These are phyloP conservation scores for Carollia perspicillata DNA, from an alignment of 2,113 vertebrate genomes.

Conservation along the genomic window DNA sequence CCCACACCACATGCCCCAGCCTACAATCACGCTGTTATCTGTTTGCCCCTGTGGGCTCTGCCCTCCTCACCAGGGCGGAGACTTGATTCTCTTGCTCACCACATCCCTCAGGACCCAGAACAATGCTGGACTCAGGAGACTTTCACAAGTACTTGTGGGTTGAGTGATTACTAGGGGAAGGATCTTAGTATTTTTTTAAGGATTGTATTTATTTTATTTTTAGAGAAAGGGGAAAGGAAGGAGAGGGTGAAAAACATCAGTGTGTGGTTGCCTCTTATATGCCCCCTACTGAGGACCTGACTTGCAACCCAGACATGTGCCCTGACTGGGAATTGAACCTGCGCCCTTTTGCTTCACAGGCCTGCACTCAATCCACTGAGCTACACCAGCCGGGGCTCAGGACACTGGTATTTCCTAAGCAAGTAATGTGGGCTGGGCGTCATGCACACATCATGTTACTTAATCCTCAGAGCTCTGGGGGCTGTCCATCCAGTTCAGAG, in stretches of 20 bases:
- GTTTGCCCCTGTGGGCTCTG: background rate
- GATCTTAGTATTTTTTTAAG: background rate
- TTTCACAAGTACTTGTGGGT: too few species aligned
- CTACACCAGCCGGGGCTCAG: too few species aligned
- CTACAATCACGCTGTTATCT: background rate
- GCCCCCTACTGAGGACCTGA: too few species aligned
- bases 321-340: too few species aligned
- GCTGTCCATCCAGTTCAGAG: background rate
- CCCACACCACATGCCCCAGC: too few species aligned
- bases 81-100: background rate
- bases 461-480: background rate
- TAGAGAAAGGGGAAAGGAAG: too few species aligned
- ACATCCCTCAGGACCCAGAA: background rate
- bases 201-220: too few species aligned
- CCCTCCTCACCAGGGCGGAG: background rate
- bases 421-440: background rate
- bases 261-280: too few species aligned
- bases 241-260: too few species aligned
- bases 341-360: too few species aligned
- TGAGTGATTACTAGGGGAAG: background rate
- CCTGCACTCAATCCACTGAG: too few species aligned
- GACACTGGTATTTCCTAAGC: background rate
- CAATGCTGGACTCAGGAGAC: background rate
- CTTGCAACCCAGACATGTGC: too few species aligned
- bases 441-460: accelerated